Evolutionary conservation across 2,888 invertebrate genomes (phyloP), one percentile per base, ranked within the genome.

Genomic region (Cheilosia scutellata): DNA sequence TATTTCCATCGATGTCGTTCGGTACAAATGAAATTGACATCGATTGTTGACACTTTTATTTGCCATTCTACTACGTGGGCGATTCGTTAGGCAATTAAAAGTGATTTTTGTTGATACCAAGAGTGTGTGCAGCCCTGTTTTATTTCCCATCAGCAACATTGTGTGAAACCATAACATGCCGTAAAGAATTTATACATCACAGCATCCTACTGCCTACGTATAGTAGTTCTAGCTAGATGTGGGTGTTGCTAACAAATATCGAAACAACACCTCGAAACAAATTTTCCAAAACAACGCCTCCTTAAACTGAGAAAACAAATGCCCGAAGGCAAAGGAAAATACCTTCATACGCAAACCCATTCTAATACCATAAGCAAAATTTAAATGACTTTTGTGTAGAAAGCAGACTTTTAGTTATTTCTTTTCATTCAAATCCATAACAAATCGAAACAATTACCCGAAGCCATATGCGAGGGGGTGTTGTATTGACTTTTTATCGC

Each of bases 21-120:
- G 53, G 53, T 20, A 68, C 1, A 65, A 79, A 58, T 44, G 2
- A 65, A 79, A 58, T 44, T 25, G 31, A 44, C 63, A 49, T 37
- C 40, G 49, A 63, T 70, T 76, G 70, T 70, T 82, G 76, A 82
- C 82, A 70, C 68, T 57, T 76, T 76, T 70, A 70, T 82, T 63
- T 49, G 25, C 25, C n/a, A 71, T 58, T 42, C 25, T 9, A 13
- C 11, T 42, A 5, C 42, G 72, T 72, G 62, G 72, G 72, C 53
- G 72, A 53, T 55, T 47, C 63, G 40, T 53, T 60, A 53, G 66
- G 53, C 58, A 79, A 79, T 66, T 79, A 72, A 68, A 49, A 57
- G 20, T 31, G 11, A 44, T 53, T 60, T 57, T 49, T 20, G 5
- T 44, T 25, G 44, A 13, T 70, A 33, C 20, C 66, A 27, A 27